Percentiles rank a stretch among this genome's conserved stretches.
Evolutionary conservation across 2,888 invertebrate species (phyloP).

Genomic region (Drosophila barbarae): DNA sequence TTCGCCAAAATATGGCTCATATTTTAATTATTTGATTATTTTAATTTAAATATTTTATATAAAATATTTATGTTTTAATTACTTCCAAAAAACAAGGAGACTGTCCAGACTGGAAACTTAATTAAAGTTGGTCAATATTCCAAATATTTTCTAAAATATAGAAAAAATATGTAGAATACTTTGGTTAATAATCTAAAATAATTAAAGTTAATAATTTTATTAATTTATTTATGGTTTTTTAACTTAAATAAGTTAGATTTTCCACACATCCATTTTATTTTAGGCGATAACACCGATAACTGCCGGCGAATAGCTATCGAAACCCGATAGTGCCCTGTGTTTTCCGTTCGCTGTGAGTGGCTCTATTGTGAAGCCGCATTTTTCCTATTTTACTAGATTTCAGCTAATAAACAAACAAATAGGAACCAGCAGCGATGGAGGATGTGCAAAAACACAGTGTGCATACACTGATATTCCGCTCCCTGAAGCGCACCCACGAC

Average conservation of each 20-base stretch:
- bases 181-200: too few relatives aligned
- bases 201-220: too few relatives aligned
- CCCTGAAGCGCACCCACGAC: slow-evolving; percentile 97
- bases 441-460: slow-evolving; percentile 98
- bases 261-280: neutral
- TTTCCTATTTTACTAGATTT: neutral
- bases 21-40: neutral
- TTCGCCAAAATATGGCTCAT: neutral
- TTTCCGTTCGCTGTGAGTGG: slow-evolving; percentile 21
- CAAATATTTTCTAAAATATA: too few relatives aligned
- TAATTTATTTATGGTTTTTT: too few relatives aligned
- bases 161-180: too few relatives aligned
- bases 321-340: neutral
- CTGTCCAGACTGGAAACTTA: too few relatives aligned
- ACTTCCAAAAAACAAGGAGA: too few relatives aligned
- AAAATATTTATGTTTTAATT: neutral
- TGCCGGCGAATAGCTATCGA: neutral
- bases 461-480: slow-evolving; percentile 97
- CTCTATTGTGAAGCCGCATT: slow-evolving; percentile 25
- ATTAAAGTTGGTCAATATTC: too few relatives aligned
- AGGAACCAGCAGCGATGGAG: slow-evolving; percentile 81
- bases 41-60: neutral
- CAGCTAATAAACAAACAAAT: slow-evolving; percentile 1
- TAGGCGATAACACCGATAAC: neutral
- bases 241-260: neutral